Evolutionary conservation across 2,113 vertebrate genomes (phyloP).

Genomic region (Lepisosteus oculatus): DNA sequence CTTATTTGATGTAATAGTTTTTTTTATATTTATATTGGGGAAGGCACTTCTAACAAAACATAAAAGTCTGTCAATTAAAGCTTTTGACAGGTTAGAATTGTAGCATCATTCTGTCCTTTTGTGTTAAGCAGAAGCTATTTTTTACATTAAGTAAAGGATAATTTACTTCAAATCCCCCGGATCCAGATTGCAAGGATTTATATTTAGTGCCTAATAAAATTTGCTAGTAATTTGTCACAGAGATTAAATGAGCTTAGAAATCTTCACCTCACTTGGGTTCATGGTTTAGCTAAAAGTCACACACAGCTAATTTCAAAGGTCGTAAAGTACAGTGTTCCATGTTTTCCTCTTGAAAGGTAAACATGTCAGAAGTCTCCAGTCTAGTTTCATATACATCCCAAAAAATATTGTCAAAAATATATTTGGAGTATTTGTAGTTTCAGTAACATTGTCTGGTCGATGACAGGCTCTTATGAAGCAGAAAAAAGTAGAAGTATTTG

Average conservation of each 20-base stretch:
- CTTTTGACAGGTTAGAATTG: neutral
- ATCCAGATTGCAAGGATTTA: conserved; percentile 18
- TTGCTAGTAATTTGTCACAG: conserved; percentile 20
- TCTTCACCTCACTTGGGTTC: conserved; percentile 10
- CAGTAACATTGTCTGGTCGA: too few relatives aligned
- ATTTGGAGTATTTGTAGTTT: too few relatives aligned
- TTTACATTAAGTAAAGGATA: conserved; percentile 8
- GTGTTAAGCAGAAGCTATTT: conserved; percentile 6
- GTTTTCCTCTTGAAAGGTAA: neutral
- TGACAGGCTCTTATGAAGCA: too few relatives aligned
- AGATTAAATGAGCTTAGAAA: conserved; percentile 26
- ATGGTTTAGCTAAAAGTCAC: neutral
- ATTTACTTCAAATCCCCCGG: conserved; percentile 19
- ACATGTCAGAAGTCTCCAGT: too few relatives aligned
- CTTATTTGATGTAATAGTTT: too few relatives aligned
- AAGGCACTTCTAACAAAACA: too few relatives aligned
- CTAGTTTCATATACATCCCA: too few relatives aligned
- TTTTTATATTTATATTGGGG: too few relatives aligned
- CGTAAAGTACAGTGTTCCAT: neutral
- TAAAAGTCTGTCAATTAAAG: neutral
- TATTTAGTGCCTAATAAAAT: conserved; percentile 10
- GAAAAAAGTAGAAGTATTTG: too few relatives aligned
- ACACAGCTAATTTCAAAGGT: neutral
- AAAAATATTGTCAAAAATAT: too few relatives aligned
- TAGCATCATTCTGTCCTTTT: neutral